Evolutionary conservation across 1,140 invertebrate species (phyloP), one percentile per base, ranked within the genome.

Genomic region (Phymorhynchus buccinoides): DNA sequence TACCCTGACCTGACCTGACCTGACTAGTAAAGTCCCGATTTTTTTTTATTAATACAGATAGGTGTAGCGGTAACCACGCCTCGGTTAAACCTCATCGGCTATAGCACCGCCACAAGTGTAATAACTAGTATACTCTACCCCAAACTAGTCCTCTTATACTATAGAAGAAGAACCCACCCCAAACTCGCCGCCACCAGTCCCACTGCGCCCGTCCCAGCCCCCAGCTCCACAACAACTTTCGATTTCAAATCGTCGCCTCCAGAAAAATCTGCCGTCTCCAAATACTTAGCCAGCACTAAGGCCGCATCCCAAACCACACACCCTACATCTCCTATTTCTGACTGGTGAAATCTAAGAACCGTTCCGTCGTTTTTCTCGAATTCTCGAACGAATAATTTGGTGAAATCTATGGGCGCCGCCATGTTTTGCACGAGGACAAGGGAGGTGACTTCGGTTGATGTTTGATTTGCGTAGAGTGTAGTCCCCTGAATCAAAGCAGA

Each of bases 271-370:
- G 95, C 90, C 37, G 94, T 94, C 92, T 96, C 96, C 75, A 96
- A 93, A 93, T 96, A 96, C 92, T 96, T 96, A 16, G 95, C 94
- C 68, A 96, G 93, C 80, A 96, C 96, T 78, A 97, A 92, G 27
- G 96, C 96, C 35, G 96, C 96, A 94, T 97, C 96, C 96, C 96
- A 97, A 66, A 97, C 96, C 16, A 97, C 96, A 94, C 96, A 96
- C 87, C 95, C 96, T 3, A 96, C 96, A 93, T 96, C 96, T 3
- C 96, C 96, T 84, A 96, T 94, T 85, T 95, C 93, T 52, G 88
- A 90, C 77, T 93, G 92, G 62, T 90, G 83, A 35, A 93, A 91
- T 83, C 81, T 87, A 4, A 93, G 77, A 1, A 88, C 71, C 30
- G 86, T 75, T 0, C 86, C 89, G 80, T 90, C 89, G 84, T 91